Evolutionary conservation across 2,113 vertebrate species (phyloP), one percentile per base, ranked within the genome.

Genomic region (Sterrhoptilus dennistouni): DNA sequence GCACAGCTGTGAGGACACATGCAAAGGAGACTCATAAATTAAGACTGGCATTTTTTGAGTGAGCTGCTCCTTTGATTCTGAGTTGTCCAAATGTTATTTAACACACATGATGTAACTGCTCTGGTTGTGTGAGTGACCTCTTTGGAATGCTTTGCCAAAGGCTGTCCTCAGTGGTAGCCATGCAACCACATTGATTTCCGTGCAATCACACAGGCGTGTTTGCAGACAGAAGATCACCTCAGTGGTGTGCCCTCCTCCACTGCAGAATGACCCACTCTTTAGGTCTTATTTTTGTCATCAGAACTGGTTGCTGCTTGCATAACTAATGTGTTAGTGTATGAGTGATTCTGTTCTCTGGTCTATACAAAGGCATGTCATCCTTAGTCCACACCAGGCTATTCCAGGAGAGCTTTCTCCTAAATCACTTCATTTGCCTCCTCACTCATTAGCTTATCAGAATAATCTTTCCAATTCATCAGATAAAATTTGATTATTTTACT

Each of bases 101-200:
- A 69, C 5, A 52, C 2, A 4, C 5, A 4, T 91, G 87, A 91
- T 87, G 71, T 72, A 95, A 89, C 78, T 75, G 75, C 63, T 90
- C 87, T 90, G 33, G 50, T 76, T 82, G 25, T 90, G 81, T 79
- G 84, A 40, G 29, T 74, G 91, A 94, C 60, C 84, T 80, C 53
- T 85, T 87, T 76, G n/a, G 60, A 90, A 31, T 2, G 20, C 38
- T 36, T 17, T 23, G 75, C 54, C 68, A 74, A 87, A 92, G 76
- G 68, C 82, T 92, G 74, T 56, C 69, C 76, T 71, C 66, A n/a
- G 14, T 23, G 3, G 9, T 71, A 90, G 71, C 42, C 71, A 44
- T 24, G 35, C 84, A 90, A 88, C 42, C 0, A 0, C 42, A 94
- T 87, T 85, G 93, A 96, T 94, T 91, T 88, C 71, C 2, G 2